Evolutionary conservation across 2,888 invertebrate genomes (phyloP), one percentile per base, ranked within the genome.

Genomic region (Apotomis turbidana): DNA sequence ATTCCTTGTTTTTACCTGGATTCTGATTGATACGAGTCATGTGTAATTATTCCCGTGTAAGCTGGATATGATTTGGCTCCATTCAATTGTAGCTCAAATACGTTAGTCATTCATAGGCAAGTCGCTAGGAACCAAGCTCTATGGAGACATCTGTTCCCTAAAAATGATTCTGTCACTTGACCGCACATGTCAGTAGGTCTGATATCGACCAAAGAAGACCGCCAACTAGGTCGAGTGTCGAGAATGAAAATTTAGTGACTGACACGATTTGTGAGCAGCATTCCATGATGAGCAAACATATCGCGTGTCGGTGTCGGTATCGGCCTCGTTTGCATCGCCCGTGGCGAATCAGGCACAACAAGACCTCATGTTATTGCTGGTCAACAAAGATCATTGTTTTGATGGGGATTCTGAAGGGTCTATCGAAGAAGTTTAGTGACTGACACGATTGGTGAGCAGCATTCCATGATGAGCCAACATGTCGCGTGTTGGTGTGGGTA

Each of bases 241-340:
- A 27, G 68, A 72, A 72, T 68, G 71, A 68, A 72, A 72, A 72
- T 72, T 68, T 68, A 68, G 67, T 51, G 57, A 61, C 49, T 63
- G 63, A 68, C 68, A 72, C 62, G 52, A 68, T 68, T 72, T 41
- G 57, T 68, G 71, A 58, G n/a, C 72, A 59, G 58, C 72, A 72
- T 72, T 72, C 72, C 72, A 41, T 59, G 62, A 68, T 46, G 63
- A 38, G 62, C 58, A n/a, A 58, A 57, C 38, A 36, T 41, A 46
- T 59, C 67, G 71, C 61, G 71, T 68, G 71, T 63, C 46, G 59
- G 49, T 55, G 36, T 49, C 55, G 36, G 49, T 36, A 36, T 54
- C 36, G 66, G 15, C 67, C 46, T 27, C 67, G 27, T 54, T 62
- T 54, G 44, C 15, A 52, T 52, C 13, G 52, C 36, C 71, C 13